A percentile compares a stretch with the other conserved stretches of the same genome.
These are phyloP conservation scores for Pristionchus arcanus DNA, from an alignment of 2,888 invertebrate genomes.

Conservation along the genomic window DNA sequence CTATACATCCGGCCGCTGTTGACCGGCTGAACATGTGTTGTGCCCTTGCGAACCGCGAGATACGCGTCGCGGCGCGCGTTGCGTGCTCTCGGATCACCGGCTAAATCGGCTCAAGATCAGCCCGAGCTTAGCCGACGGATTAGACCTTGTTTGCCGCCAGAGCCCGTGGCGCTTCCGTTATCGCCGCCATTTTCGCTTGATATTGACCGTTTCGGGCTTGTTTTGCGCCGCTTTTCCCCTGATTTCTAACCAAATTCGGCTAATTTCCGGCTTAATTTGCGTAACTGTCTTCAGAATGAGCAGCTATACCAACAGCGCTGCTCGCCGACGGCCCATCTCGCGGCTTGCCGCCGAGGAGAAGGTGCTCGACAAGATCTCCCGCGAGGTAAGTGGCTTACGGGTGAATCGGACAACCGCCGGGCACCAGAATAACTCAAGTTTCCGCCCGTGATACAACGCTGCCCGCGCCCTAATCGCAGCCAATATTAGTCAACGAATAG, in stretches of 20 bases:
- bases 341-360: conserved; percentile 95
- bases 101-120: conserved; percentile 52
- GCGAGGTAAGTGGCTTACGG: conserved; percentile 88
- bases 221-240: neutral
- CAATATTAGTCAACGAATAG: neutral
- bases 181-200: neutral
- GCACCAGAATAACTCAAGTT: neutral
- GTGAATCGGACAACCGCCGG: neutral
- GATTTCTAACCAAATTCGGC: neutral
- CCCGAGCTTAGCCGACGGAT: conserved; percentile 16
- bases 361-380: conserved; percentile 95
- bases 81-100: conserved; percentile 47
- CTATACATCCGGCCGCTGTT: neutral
- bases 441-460: neutral
- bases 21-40: conserved; percentile 42
- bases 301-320: conserved; percentile 78
- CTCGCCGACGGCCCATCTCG: conserved; percentile 85
- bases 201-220: neutral
- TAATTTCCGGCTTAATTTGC: neutral
- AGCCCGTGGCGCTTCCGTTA: conserved; percentile 5
- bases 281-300: conserved; percentile 57
- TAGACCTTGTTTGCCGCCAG: neutral
- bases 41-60: conserved; percentile 31
- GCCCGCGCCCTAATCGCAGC: neutral
- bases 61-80: conserved; percentile 43